Conservation (phyloP, 2,797 vertebrate species). For the Nannoperca australis region DNA sequence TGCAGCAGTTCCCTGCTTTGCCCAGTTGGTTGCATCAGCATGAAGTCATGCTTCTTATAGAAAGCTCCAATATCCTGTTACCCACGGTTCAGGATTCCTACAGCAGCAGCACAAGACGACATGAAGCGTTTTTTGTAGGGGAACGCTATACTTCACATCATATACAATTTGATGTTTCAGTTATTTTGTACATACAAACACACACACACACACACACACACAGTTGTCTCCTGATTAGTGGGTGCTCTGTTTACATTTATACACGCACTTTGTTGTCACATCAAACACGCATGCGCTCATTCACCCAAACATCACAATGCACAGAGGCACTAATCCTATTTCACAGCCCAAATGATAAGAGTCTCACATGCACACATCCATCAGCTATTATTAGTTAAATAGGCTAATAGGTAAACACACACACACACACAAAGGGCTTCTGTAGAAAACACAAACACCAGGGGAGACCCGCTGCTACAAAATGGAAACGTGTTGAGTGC, state of each 20-base stretch:
- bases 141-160: neutral
- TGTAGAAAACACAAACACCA: slow-evolving; percentile 31
- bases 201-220: slow-evolving; percentile 5
- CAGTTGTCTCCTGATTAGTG: neutral
- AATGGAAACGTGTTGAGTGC: slow-evolving; percentile 38
- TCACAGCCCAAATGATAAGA: slow-evolving; percentile 64
- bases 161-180: neutral
- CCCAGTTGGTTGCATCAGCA: neutral
- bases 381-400: slow-evolving; percentile 70
- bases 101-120: slow-evolving; percentile 12
- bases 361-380: slow-evolving; percentile 54
- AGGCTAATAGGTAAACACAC: slow-evolving; percentile 56
- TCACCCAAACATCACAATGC: slow-evolving; percentile 20
- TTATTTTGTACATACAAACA: slow-evolving; percentile 17
- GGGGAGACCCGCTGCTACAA: slow-evolving; percentile 40
- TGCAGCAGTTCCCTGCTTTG: neutral
- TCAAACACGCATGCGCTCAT: neutral
- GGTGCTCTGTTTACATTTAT: slow-evolving; percentile 1
- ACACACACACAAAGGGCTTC: slow-evolving; percentile 35
- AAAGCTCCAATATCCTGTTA: slow-evolving; percentile 62
- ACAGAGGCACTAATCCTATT: slow-evolving; percentile 61
- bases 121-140: neutral
- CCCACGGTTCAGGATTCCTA: slow-evolving; percentile 40
- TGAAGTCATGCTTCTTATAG: slow-evolving; percentile 23
- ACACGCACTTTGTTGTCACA: slow-evolving; percentile 22